A percentile compares a stretch with the other conserved stretches of the same genome.
These are phyloP conservation scores for Labroides dimidiatus DNA, from an alignment of 2,797 vertebrate genomes.

Conservation along the genomic window DNA sequence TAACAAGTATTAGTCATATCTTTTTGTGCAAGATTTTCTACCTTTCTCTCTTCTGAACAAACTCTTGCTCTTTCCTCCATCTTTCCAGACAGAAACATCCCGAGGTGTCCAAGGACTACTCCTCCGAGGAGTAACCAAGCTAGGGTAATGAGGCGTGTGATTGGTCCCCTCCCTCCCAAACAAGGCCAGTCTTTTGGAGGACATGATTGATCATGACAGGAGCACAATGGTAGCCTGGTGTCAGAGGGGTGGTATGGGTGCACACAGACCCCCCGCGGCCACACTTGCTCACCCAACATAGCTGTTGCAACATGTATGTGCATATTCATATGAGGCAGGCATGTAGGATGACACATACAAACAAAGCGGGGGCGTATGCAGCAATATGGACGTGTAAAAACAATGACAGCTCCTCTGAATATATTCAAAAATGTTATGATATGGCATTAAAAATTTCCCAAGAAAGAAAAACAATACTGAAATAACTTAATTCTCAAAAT, in stretches of 20 bases:
- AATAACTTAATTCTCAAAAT: neutral
- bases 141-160: constrained; percentile 88
- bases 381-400: constrained; percentile 6
- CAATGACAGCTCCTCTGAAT: neutral
- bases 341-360: neutral
- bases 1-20: neutral
- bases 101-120: constrained; percentile 77
- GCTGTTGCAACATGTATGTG: constrained; percentile 69
- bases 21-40: neutral
- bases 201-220: constrained; percentile 87
- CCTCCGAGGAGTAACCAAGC: constrained; percentile 84
- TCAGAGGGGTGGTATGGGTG: constrained; percentile 77
- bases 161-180: constrained; percentile 85
- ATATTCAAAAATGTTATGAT: neutral
- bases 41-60: constrained; percentile 3
- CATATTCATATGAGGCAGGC: constrained; percentile 68
- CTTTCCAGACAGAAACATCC: constrained; percentile 81
- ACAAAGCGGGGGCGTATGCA: neutral
- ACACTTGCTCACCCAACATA: constrained; percentile 48
- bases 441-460: neutral
- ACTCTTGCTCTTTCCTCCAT: constrained; percentile 35
- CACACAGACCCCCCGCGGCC: constrained; percentile 59
- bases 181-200: constrained; percentile 79
- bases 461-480: neutral
- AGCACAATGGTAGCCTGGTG: constrained; percentile 83